Evolutionary conservation across 2,888 invertebrate species (phyloP), one percentile per base, ranked within the genome.

Genomic region (Diarsia mendica): DNA sequence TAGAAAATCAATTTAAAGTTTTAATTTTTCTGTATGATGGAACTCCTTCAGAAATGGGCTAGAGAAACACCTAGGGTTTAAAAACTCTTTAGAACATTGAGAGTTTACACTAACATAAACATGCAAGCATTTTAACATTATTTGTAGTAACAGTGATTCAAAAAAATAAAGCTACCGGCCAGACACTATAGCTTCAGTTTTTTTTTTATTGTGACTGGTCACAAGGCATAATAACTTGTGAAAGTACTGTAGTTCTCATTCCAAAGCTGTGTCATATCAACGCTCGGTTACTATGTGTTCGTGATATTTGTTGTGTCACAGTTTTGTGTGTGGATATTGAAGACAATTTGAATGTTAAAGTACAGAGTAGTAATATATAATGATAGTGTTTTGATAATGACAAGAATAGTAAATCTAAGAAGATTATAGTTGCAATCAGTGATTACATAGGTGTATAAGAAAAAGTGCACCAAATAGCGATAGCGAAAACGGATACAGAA

Each of bases 391-490:
- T 49, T 60, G 10, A 2, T 60, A 46, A 33, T 9, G 13, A 49
- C 9, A 10, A 63, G 9, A 20, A 28, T 44, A 28, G 20, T 63
- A 3, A 48, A 61, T 33, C n/a, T 13, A 23, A 46, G 10, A 61
- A 1, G 28, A 68, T 44, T 55, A 55, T 28, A 28, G 28, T 79
- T 44, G 48, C 39, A 44, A 49, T 46, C 15, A 39, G 28, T n/a
- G 13, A 63, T n/a, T 5, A 58, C 0, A 55, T 6, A 65, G 9
- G 3, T 46, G 9, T 58, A 20, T 15, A 75, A 79, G 13, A 39
- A 39, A 20, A 64, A n/a, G 48, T 80, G 75, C 53, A 80, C 23
- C 53, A 23, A 49, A 48, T 33, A 80, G 53, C 49, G 13, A 33
- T 13, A 73, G 53, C 53, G 3, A 55, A 61, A 23, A 28, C n/a